Percentiles rank a stretch among this genome's conserved stretches.
phyloP scores from a whole-genome alignment of 2,113 vertebrate genomes.

The Calyptommatus sinebrachiatus region DNA sequence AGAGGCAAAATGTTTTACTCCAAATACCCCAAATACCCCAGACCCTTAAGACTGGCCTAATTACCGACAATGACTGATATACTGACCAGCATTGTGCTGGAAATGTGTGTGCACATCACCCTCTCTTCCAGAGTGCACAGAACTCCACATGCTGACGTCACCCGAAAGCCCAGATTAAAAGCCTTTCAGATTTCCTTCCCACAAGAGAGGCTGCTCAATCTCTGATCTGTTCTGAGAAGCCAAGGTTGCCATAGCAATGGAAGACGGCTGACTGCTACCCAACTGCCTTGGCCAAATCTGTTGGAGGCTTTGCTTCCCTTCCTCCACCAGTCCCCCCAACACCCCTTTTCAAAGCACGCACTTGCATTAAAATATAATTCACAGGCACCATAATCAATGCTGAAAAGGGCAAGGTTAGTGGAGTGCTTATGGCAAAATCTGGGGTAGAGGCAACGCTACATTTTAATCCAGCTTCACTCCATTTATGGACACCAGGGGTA shows the following conservation, averaged over 20 bases:
- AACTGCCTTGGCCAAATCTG: background rate
- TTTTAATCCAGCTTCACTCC: too few relatives aligned
- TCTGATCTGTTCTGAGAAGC: constrained; percentile 27
- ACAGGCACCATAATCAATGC: background rate
- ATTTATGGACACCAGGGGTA: too few relatives aligned
- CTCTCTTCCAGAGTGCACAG: constrained; percentile 14
- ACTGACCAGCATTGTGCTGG: background rate
- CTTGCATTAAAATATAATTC: background rate
- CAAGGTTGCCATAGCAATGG: constrained; percentile 56
- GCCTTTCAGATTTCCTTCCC: constrained; percentile 28
- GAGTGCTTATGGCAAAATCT: background rate
- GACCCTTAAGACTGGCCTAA: too few relatives aligned
- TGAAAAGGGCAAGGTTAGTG: background rate
- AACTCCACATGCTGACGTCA: background rate
- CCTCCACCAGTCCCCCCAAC: background rate
- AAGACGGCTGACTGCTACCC: constrained; percentile 15
- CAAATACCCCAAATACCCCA: too few relatives aligned
- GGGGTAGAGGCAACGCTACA: too few relatives aligned
- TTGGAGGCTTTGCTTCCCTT: background rate
- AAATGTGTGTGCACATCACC: background rate
- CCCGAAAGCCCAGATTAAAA: background rate
- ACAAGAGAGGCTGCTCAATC: constrained; percentile 4
- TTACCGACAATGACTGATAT: background rate
- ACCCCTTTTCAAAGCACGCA: background rate
- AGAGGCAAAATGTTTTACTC: too few relatives aligned